A percentile compares a stretch with the other conserved stretches of the same genome.
These are phyloP conservation scores for Idaea aversata DNA, from an alignment of 2,888 invertebrate genomes.

Conservation along the genomic window DNA sequence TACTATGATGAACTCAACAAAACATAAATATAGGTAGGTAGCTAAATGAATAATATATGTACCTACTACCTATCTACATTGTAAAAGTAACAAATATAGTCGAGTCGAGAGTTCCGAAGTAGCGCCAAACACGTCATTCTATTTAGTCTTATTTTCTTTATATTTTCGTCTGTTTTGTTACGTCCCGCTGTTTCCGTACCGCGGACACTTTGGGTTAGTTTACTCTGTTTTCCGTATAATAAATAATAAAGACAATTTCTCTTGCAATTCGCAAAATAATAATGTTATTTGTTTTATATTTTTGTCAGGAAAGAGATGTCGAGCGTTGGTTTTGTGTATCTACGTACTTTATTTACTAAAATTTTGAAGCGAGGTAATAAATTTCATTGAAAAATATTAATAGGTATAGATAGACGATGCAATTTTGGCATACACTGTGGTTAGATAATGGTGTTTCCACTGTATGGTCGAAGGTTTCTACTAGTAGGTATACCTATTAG, in stretches of 20 bases:
- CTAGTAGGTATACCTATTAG: too few species aligned
- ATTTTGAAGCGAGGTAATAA: not conserved
- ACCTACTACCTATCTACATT: not conserved
- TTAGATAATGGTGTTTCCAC: too few species aligned
- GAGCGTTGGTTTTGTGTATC: not conserved
- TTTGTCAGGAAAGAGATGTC: not conserved
- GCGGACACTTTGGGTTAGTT: slow-evolving; percentile 79
- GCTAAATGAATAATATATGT: slow-evolving; percentile 25
- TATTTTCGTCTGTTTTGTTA: slow-evolving; percentile 67
- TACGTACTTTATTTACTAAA: not conserved
- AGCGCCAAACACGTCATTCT: slow-evolving; percentile 58
- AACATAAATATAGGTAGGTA: not conserved
- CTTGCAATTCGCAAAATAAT: slow-evolving; percentile 21
- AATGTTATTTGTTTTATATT: not conserved
- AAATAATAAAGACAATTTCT: slow-evolving; percentile 71
- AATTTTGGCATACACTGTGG: too few species aligned
- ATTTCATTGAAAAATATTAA: too few species aligned
- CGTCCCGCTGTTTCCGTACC: slow-evolving; percentile 73
- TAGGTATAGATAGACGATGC: too few species aligned
- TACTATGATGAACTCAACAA: too few species aligned
- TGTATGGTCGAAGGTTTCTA: too few species aligned
- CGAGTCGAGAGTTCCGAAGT: slow-evolving; percentile 49
- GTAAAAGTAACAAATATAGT: slow-evolving; percentile 13
- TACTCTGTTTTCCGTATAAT: slow-evolving; percentile 75
- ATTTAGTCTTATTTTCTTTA: slow-evolving; percentile 75